Evolutionary conservation across 64 coral and sea anemone species (phyloP), one percentile per base, ranked within the genome.

Genomic region (Dendronephthya gigantea): DNA sequence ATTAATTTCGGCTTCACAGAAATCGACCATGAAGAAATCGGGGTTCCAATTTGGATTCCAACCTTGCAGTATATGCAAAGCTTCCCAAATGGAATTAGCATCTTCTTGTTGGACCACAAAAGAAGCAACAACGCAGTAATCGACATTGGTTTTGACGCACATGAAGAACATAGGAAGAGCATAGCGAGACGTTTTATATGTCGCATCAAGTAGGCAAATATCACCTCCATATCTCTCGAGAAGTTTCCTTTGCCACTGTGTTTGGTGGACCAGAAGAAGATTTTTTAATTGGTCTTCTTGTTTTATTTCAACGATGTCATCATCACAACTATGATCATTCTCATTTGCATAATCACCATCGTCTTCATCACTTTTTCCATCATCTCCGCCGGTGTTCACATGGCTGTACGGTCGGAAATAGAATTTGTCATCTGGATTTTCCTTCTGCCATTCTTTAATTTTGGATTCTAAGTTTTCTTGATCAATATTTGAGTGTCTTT

Each of bases 131-230:
- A 90, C 84, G 39, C 40, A 72, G 37, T 90, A 87, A 27, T 86
- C 52, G 31, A 90, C 62, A 30, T 86, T 90, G 28, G 89, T 90
- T 87, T 90, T 90, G 13, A 90, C 65, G 23, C 29, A 86, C 45
- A 91, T 17, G 75, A 90, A 90, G 74, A 86, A 90, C 17, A 86
- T 39, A 12, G 89, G 89, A 35, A 87, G 70, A 39, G 84, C 90
- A 34, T 86, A 90, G 56, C 83, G 36, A 36, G 76, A 66, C 16
- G 89, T 90, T 86, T 82, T 90, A 72, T 90, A 90, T 45, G 89
- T 90, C n/a, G 89, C 89, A 83, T 87, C 89, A 19, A 75, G 86
- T 23, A 85, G 30, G 19, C 84, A 85, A 39, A 65, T 85, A 74
- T 74, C 68, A 2, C 23, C 68, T 30, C 84, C 84, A 66, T 85